A percentile compares a stretch with the other conserved stretches of the same genome.
Evolutionary conservation across 2,797 vertebrate species (phyloP).

Genomic region (Tympanoctomys barrerae): DNA sequence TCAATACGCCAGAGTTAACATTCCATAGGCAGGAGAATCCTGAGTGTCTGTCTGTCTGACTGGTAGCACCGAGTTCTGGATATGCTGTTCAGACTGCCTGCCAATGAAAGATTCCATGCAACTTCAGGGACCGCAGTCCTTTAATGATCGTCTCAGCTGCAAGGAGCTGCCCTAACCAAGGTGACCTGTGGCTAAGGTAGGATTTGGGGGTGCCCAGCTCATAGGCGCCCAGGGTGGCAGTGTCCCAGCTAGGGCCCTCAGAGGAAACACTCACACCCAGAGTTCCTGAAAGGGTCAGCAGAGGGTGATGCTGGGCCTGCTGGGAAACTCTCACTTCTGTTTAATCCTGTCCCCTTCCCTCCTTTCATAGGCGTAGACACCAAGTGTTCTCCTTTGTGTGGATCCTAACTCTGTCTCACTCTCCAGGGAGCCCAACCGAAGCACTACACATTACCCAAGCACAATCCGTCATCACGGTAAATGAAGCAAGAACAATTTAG

Average conservation of each 20-base stretch:
- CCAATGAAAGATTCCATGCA: not conserved
- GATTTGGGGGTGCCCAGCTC: not conserved
- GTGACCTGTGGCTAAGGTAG: not conserved
- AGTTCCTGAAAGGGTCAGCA: not conserved
- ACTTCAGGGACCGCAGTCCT: not conserved
- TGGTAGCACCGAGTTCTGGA: not conserved
- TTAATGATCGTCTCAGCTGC: not conserved
- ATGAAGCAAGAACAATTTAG: not conserved
- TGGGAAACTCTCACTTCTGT: not conserved
- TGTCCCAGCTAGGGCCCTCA: not conserved
- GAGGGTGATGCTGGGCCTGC: not conserved
- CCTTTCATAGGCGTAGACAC: not conserved
- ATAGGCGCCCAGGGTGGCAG: fast-evolving
- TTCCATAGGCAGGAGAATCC: not conserved
- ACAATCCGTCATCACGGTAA: not conserved
- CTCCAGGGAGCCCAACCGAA: not conserved
- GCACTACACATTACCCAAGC: not conserved
- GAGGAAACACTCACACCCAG: not conserved
- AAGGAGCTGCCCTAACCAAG: not conserved
- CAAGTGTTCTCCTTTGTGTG: not conserved
- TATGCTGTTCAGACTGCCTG: not conserved
- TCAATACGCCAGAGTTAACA: not conserved
- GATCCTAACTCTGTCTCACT: not conserved
- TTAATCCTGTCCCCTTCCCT: not conserved
- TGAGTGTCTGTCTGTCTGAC: not conserved